phyloP scores from a whole-genome alignment of 2,888 invertebrate genomes.

The Xestia rhomboidea region DNA sequence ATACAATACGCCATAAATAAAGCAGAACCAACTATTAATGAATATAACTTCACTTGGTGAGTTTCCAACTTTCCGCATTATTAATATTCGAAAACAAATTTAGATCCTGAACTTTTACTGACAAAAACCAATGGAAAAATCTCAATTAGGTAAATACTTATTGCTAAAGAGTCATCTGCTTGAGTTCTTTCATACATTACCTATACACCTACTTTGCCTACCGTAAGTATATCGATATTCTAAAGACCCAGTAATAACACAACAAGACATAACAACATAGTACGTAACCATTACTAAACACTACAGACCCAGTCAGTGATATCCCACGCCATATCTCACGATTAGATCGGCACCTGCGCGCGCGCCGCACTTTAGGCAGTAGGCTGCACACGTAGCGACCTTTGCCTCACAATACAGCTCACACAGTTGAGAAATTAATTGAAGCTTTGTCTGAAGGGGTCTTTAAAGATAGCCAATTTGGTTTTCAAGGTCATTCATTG shows the following conservation, averaged over 20 bases:
- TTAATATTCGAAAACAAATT: not conserved
- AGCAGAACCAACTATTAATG: not conserved
- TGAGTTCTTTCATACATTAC: too few species aligned
- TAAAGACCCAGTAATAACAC: not conserved
- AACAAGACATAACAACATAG: not conserved
- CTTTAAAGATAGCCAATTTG: slow-evolving; percentile 16
- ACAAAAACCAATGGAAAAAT: not conserved
- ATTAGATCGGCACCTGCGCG: slow-evolving; percentile 58
- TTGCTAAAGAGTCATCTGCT: not conserved
- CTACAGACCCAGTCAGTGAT: slow-evolving; percentile 24
- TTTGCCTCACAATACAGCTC: slow-evolving; percentile 61
- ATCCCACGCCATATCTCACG: slow-evolving; percentile 51
- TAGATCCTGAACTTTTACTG: not conserved
- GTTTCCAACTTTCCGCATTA: not conserved
- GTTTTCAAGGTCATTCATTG: slow-evolving; percentile 28
- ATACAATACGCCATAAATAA: not conserved
- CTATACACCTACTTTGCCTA: not conserved
- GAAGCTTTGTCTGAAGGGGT: slow-evolving; percentile 40
- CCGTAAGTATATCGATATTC: not conserved
- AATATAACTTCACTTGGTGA: not conserved
- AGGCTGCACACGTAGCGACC: slow-evolving; percentile 57
- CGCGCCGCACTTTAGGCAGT: slow-evolving; percentile 50
- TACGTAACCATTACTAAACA: slow-evolving; percentile 7
- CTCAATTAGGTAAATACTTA: not conserved
- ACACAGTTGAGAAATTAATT: slow-evolving; percentile 56